phyloP scores from a whole-genome alignment of 2,888 invertebrate genomes.

The Caenorhabditis zanzibari region DNA sequence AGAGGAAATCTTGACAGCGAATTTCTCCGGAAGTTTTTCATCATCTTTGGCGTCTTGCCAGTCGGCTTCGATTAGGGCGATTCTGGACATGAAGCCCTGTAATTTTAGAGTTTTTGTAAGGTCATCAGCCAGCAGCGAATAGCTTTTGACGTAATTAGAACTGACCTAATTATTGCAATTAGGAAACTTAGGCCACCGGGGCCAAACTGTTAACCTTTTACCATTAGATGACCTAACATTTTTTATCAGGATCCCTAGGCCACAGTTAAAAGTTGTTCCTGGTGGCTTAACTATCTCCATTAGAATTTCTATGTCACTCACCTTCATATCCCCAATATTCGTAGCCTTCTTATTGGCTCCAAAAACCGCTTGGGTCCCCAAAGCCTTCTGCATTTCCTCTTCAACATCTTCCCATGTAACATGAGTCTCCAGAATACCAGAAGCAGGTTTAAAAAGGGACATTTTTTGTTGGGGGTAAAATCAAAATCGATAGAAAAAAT shows the following conservation, averaged over 20 bases:
- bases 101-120: not conserved
- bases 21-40: slow-evolving; percentile 40
- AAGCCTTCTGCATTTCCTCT: slow-evolving; percentile 24
- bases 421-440: slow-evolving; percentile 52
- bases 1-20: slow-evolving; percentile 61
- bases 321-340: slow-evolving; percentile 43
- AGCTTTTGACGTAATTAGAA: too few species aligned
- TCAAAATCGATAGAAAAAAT: not conserved
- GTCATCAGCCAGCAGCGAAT: too few species aligned
- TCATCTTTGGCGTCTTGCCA: slow-evolving; percentile 38
- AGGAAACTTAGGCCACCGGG: too few species aligned
- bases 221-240: too few species aligned
- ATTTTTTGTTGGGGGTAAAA: too few species aligned
- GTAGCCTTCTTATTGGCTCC: slow-evolving; percentile 36
- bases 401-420: slow-evolving; percentile 56
- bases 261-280: too few species aligned
- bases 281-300: not conserved
- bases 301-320: not conserved
- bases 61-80: slow-evolving; percentile 59
- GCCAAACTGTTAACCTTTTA: too few species aligned
- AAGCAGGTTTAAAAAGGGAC: slow-evolving; percentile 21
- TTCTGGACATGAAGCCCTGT: slow-evolving; percentile 65
- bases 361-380: slow-evolving; percentile 26
- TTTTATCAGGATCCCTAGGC: too few species aligned
- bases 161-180: too few species aligned